Conservation (phyloP, 2,888 invertebrate genomes). For the Aphodius sticticus region DNA sequence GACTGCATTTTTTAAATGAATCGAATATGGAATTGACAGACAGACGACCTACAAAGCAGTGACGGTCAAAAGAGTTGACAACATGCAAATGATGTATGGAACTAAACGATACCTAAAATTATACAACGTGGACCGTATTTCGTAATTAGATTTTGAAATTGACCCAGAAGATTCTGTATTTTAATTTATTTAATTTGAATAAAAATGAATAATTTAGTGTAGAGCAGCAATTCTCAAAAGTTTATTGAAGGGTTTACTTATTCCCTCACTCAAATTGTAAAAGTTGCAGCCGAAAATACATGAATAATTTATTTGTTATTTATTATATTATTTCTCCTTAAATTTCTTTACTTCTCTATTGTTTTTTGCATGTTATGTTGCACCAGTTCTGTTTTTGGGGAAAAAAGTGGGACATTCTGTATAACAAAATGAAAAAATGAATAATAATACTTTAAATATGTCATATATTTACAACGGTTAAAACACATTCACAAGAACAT, state of each 20-base stretch:
- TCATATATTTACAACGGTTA: not conserved
- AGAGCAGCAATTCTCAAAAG: not conserved
- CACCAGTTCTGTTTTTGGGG: too few relatives aligned
- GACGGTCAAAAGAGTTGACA: slow-evolving; percentile 15
- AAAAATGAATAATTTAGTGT: not conserved
- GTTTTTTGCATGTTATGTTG: too few relatives aligned
- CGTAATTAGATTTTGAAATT: not conserved
- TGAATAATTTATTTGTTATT: too few relatives aligned
- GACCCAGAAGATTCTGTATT: not conserved
- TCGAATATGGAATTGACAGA: slow-evolving; percentile 10
- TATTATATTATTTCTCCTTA: too few relatives aligned
- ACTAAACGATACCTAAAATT: not conserved
- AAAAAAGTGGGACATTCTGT: not conserved
- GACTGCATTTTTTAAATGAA: slow-evolving; percentile 59
- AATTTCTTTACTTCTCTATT: too few relatives aligned
- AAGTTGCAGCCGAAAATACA: too few relatives aligned
- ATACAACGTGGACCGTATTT: slow-evolving; percentile 4
- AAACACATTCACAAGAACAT: not conserved
- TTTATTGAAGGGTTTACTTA: not conserved
- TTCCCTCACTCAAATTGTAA: too few relatives aligned
- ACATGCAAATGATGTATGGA: slow-evolving; percentile 9
- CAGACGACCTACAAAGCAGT: slow-evolving; percentile 17
- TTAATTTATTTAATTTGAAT: not conserved
- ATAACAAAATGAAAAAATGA: not conserved
- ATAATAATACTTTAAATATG: not conserved